Evolutionary conservation across 1,140 invertebrate genomes (phyloP).

Genomic region (Gonatopus flavifemur): DNA sequence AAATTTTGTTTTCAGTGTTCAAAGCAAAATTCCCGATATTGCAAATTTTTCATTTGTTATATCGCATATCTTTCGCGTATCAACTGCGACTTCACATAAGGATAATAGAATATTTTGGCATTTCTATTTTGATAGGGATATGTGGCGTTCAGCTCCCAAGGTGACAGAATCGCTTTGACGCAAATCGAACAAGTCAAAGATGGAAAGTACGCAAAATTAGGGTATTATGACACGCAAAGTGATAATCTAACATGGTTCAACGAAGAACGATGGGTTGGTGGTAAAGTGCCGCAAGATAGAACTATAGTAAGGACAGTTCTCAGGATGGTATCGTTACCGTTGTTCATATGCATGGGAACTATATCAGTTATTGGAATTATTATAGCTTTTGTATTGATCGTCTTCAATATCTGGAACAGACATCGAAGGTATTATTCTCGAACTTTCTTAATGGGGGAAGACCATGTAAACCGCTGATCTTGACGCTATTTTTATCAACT

Average conservation of each 20-base stretch:
- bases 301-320: conserved; percentile 85
- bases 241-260: conserved; percentile 94
- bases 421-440: conserved; percentile 91
- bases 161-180: conserved; percentile 97
- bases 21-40: too few relatives aligned
- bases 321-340: conserved; percentile 80
- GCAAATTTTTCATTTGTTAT: too few relatives aligned
- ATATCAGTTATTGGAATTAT: conserved; percentile 84
- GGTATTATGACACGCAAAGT: conserved; percentile 93
- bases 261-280: conserved; percentile 86
- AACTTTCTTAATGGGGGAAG: too few relatives aligned
- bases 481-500: too few relatives aligned
- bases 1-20: too few relatives aligned
- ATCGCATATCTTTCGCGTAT: too few relatives aligned
- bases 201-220: conserved; percentile 92
- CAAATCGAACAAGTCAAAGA: conserved; percentile 97
- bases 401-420: conserved; percentile 89
- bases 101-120: too few relatives aligned
- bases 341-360: conserved; percentile 90
- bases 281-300: conserved; percentile 85
- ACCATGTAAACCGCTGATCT: too few relatives aligned
- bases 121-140: conserved; percentile 74
- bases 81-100: too few relatives aligned
- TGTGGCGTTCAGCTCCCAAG: conserved; percentile 94
- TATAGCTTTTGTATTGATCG: conserved; percentile 77